A percentile compares a stretch with the other conserved stretches of the same genome.
phyloP scores from a whole-genome alignment of 1,140 invertebrate species.

The Tribolium madens region DNA sequence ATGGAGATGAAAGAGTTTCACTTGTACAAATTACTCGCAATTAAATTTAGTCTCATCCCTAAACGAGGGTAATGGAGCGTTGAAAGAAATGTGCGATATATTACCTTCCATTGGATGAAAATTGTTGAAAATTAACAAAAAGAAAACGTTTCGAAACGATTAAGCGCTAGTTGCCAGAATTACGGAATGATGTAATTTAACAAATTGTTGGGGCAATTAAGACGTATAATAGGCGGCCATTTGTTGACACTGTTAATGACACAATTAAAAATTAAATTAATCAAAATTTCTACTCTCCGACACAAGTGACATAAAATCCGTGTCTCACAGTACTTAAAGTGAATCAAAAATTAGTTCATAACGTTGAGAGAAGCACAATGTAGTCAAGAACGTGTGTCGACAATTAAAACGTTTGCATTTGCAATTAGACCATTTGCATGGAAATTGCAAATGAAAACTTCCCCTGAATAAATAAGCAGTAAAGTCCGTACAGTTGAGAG shows the following conservation, averaged over 20 bases:
- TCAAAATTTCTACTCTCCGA: neutral
- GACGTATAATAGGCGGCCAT: constrained; percentile 5
- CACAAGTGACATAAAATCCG: neutral
- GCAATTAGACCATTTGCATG: constrained; percentile 39
- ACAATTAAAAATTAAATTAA: neutral
- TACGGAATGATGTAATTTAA: constrained; percentile 26
- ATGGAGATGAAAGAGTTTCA: neutral
- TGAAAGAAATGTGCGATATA: constrained; percentile 44
- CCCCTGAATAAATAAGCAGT: constrained; percentile 16
- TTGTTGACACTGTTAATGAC: constrained; percentile 24
- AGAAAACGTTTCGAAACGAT: constrained; percentile 19
- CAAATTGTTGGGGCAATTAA: constrained; percentile 29
- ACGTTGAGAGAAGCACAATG: neutral
- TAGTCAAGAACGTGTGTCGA: constrained; percentile 1
- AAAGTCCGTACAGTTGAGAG: neutral
- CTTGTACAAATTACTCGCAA: constrained; percentile 37
- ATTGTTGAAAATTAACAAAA: constrained; percentile 12
- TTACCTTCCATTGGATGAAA: constrained; percentile 37
- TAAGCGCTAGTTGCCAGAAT: constrained; percentile 20
- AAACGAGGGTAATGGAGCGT: constrained; percentile 21
- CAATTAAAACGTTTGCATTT: constrained; percentile 39
- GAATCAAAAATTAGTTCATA: constrained; percentile 6
- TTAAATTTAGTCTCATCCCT: constrained; percentile 27
- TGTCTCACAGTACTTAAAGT: neutral
- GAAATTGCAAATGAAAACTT: constrained; percentile 36